Conservation (phyloP, 1,140 invertebrate genomes). For the Heliconius melpomene region DNA sequence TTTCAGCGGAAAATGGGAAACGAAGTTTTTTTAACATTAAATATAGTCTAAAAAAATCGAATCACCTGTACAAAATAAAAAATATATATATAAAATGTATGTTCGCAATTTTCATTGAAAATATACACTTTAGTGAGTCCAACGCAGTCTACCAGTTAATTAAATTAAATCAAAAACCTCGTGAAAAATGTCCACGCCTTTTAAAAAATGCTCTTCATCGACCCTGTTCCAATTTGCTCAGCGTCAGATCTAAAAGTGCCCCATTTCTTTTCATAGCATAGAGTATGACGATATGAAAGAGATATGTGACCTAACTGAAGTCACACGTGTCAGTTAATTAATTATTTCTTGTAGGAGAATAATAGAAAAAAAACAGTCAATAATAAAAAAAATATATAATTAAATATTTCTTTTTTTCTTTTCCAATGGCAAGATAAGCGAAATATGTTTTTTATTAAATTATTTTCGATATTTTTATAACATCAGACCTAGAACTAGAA, state of each 20-base stretch:
- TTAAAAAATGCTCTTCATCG: slow-evolving; percentile 16
- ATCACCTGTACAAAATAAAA: not conserved
- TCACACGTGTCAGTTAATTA: slow-evolving; percentile 13
- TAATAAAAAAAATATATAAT: too few relatives aligned
- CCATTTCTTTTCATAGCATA: slow-evolving; percentile 38
- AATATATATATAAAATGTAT: not conserved
- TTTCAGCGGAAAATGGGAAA: too few relatives aligned
- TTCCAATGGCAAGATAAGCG: too few relatives aligned
- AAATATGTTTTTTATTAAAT: too few relatives aligned
- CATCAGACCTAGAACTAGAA: too few relatives aligned
- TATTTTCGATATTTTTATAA: too few relatives aligned
- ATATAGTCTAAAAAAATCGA: not conserved
- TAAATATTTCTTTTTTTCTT: too few relatives aligned
- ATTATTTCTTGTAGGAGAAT: not conserved
- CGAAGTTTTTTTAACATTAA: too few relatives aligned
- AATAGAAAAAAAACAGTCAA: not conserved
- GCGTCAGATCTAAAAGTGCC: slow-evolving; percentile 31
- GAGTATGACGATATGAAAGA: slow-evolving; percentile 36
- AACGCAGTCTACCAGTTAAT: not conserved
- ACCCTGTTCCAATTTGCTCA: slow-evolving; percentile 28
- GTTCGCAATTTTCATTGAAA: not conserved
- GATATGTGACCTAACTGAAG: slow-evolving; percentile 23
- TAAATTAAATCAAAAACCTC: slow-evolving; percentile 2
- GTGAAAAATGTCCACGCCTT: not conserved
- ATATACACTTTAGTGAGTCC: not conserved